Conservation (phyloP, 2,888 invertebrate genomes). For the Patella depressa region DNA sequence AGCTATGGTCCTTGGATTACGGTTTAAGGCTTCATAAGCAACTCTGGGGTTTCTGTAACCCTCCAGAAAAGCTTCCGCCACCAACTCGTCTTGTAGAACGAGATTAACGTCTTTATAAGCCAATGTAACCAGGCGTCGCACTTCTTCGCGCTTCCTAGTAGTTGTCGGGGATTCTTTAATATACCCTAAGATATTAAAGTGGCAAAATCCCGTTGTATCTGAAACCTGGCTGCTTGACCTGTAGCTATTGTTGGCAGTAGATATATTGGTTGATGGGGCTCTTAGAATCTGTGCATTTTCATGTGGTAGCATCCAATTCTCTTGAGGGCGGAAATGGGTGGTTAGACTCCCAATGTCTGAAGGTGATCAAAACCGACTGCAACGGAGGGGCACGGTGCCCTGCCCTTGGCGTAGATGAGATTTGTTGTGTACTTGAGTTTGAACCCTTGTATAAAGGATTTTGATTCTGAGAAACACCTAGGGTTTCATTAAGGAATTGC, state of each 20-base stretch:
- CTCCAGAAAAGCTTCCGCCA: neutral
- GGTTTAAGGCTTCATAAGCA: neutral
- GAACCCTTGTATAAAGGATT: too few relatives aligned
- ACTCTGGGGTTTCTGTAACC: slow-evolving; percentile 2
- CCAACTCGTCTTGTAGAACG: neutral
- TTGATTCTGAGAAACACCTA: too few relatives aligned
- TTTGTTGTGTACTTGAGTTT: neutral
- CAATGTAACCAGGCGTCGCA: neutral
- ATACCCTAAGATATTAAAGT: too few relatives aligned
- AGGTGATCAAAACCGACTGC: neutral
- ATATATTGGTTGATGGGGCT: too few relatives aligned
- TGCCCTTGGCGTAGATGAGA: neutral
- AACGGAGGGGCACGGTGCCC: neutral
- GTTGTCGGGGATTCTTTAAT: too few relatives aligned
- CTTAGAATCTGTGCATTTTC: too few relatives aligned
- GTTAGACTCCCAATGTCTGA: neutral
- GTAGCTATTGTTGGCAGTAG: too few relatives aligned
- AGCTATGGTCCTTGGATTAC: neutral
- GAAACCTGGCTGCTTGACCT: too few relatives aligned
- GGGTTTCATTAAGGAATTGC: too few relatives aligned
- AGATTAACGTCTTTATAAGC: slow-evolving; percentile 2
- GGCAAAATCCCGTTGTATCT: too few relatives aligned
- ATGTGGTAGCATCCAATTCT: too few relatives aligned
- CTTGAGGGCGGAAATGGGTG: neutral
- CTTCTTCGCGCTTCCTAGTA: neutral